Conservation (phyloP, 2,888 invertebrate species). For the Hermodice carunculata region DNA sequence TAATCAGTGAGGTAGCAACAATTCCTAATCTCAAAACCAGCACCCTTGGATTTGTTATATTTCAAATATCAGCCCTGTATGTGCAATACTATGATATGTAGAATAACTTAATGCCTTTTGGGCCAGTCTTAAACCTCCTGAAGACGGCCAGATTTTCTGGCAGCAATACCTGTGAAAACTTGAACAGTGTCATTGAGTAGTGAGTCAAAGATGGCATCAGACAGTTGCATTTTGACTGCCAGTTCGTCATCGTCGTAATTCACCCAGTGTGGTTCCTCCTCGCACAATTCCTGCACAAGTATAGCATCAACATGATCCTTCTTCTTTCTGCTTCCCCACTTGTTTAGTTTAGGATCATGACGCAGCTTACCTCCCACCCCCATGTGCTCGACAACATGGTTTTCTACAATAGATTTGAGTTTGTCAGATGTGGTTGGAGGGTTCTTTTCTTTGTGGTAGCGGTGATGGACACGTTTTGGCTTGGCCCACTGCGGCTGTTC, state of each 20-base stretch:
- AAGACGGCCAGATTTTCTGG: background rate
- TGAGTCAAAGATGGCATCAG: conserved; percentile 75
- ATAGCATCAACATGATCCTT: conserved; percentile 80
- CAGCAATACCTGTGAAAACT: conserved; percentile 14
- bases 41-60: too few species aligned
- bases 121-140: too few species aligned
- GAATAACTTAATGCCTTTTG: too few species aligned
- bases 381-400: conserved; percentile 53
- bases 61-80: too few species aligned
- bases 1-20: too few species aligned
- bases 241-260: conserved; percentile 81
- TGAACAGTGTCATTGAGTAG: conserved; percentile 72
- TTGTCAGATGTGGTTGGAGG: conserved; percentile 58
- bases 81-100: too few species aligned
- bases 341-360: conserved; percentile 43
- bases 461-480: conserved; percentile 56
- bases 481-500: conserved; percentile 72
- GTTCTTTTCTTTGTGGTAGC: conserved; percentile 51
- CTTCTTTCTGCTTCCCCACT: conserved; percentile 63
- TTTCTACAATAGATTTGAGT: conserved; percentile 56
- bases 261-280: conserved; percentile 82
- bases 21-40: too few species aligned
- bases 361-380: conserved; percentile 47
- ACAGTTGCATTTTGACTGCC: conserved; percentile 75
- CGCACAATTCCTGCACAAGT: conserved; percentile 78